These are phyloP conservation scores for Rhagonycha lutea DNA, from an alignment of 2,888 invertebrate species.

Conservation along the genomic window DNA sequence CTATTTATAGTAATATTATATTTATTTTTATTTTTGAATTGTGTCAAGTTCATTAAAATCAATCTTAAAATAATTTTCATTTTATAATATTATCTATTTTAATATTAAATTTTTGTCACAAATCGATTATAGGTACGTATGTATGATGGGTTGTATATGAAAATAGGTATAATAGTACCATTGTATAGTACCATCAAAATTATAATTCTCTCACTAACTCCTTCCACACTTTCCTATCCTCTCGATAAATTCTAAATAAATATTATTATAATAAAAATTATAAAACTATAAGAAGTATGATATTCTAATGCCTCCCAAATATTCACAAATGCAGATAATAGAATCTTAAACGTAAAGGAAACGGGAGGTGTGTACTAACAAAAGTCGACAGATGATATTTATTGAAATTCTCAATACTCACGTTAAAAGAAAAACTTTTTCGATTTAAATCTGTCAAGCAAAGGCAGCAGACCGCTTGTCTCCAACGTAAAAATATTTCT, in stretches of 20 bases:
- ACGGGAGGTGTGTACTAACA: not conserved
- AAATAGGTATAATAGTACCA: too few species aligned
- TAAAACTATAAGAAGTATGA: not conserved
- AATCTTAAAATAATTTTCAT: not conserved
- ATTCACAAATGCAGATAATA: not conserved
- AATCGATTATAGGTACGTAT: not conserved
- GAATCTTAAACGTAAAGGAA: not conserved
- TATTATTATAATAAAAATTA: too few species aligned
- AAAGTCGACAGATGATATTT: not conserved
- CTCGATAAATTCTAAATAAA: too few species aligned
- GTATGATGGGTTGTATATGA: not conserved
- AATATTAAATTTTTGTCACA: not conserved
- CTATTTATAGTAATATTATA: not conserved
- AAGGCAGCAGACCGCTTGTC: conserved; percentile 14
- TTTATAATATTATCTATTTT: not conserved
- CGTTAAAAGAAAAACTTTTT: not conserved
- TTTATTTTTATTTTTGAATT: not conserved
- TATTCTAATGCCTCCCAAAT: not conserved
- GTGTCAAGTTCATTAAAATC: not conserved
- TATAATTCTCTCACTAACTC: too few species aligned
- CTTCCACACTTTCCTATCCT: too few species aligned
- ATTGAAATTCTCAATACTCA: conserved; percentile 1
- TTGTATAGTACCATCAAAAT: too few species aligned
- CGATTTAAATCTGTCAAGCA: conserved; percentile 6
- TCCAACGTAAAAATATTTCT: conserved; percentile 3